Percentiles rank a stretch among this genome's conserved stretches.
Conservation (phyloP, 2,888 invertebrate genomes). For the Dione vanillae region DNA sequence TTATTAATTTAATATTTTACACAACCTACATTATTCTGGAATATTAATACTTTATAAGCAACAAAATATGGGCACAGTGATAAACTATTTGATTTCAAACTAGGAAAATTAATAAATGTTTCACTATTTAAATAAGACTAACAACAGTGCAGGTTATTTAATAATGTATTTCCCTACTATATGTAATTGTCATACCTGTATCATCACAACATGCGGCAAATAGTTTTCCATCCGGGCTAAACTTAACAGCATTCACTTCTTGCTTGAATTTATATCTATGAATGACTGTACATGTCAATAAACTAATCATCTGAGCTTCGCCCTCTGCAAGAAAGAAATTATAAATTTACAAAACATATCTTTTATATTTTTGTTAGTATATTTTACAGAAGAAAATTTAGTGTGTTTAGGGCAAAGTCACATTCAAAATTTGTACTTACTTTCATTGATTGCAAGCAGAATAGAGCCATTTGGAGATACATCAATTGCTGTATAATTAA, state of each 20-base stretch:
- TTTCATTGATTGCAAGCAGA: constrained; percentile 94
- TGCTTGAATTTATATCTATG: constrained; percentile 93
- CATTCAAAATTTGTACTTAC: constrained; percentile 68
- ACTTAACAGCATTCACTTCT: constrained; percentile 90
- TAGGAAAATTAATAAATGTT: too few relatives aligned
- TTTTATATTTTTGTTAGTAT: not conserved
- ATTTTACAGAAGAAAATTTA: not conserved
- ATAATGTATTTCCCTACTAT: not conserved
- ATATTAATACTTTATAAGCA: too few relatives aligned
- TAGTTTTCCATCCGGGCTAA: constrained; percentile 97
- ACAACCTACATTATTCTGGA: too few relatives aligned
- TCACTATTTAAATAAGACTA: too few relatives aligned
- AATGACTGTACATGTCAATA: constrained; percentile 92
- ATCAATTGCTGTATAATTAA: constrained; percentile 93
- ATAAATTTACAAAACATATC: not conserved
- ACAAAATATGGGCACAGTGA: too few relatives aligned
- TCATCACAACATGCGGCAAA: constrained; percentile 95
- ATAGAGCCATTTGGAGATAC: constrained; percentile 94
- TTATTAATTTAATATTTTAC: too few relatives aligned
- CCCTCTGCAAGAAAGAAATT: constrained; percentile 83
- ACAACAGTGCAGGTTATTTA: too few relatives aligned
- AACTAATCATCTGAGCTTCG: constrained; percentile 92
- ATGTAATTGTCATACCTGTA: constrained; percentile 82
- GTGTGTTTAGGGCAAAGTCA: too few relatives aligned
- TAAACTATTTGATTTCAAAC: too few relatives aligned